Base-by-base conservation (phyloP, 1,140 invertebrate genomes). In the Lethrus apterus region DNA sequence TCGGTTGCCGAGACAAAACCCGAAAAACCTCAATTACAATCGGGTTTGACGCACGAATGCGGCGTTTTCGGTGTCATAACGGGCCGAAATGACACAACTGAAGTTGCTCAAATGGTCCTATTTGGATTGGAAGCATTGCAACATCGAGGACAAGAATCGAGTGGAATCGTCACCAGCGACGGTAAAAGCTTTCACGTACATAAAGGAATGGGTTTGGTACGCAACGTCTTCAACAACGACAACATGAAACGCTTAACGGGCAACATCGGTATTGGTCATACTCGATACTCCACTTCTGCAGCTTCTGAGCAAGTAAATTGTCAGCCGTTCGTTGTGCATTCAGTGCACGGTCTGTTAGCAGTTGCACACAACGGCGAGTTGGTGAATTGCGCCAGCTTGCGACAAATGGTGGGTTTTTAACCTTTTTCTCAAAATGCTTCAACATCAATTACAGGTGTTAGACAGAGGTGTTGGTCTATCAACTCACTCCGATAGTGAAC, bases 321-420 rank as follows among this genome's bases (percentile, higher is more conserved):
- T 57, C 93, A 96, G 63, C 95, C 95, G 0, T 98, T 98, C 70
- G 90, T 98, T 7, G 93, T 98, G 0, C 92, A 98, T 66, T 96
- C 93, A 3, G 83, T 87, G 10, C 92, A 97, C 66, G 94, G 94
- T 0, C 81, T 86, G 2, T 72, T 98, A 42, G 92, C 93, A 10
- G 84, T 98, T 15, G 93, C 92, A 8, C 95, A 98, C 60, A 98
- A 98, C 71, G 95, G 95, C 5, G 92, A 98, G 70, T 76, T 98
- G 8, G 89, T 97, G 2, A 98, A 98, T 70, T 91, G 89, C 31
- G 79, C 82, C 53, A 82, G 80, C 11, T 68, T 97, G 4, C 73
- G 93, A 47, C 83, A 87, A 66, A 86, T 87, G 79, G 70, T 64
- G 49, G 23, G 23, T 26, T 26, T 7, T 26, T 7, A 26, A 7